Evolutionary conservation across 1,140 invertebrate species (phyloP).

Genomic region (Alviniconcha marisindica): DNA sequence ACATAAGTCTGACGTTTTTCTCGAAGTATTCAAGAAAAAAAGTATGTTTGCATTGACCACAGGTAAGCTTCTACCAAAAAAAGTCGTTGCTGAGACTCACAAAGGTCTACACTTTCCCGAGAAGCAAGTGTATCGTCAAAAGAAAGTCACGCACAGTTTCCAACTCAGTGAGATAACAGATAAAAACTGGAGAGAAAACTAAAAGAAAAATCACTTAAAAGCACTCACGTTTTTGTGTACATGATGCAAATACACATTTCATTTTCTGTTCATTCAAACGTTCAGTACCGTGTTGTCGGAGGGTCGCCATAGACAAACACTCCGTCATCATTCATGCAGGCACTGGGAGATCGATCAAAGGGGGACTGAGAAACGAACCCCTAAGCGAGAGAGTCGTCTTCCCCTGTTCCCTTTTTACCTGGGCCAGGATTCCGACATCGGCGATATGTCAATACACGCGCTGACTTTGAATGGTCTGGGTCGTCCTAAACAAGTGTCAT

Average conservation of each 20-base stretch:
- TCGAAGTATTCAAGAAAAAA: no score
- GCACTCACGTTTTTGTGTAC: no score
- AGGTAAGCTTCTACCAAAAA: no score
- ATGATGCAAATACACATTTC: neutral
- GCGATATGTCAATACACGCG: constrained; percentile 22
- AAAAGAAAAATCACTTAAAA: no score
- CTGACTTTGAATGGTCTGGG: neutral
- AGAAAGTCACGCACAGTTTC: no score
- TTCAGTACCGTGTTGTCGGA: neutral
- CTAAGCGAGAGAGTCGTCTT: neutral
- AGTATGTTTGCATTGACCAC: no score
- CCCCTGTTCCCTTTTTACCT: neutral
- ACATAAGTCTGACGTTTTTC: no score
- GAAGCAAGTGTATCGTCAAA: no score
- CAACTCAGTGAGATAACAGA: no score
- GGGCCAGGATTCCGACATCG: neutral
- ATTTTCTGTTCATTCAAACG: neutral
- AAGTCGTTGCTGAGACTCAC: no score
- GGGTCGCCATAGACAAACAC: neutral
- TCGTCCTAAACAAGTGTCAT: constrained; percentile 16
- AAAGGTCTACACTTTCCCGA: no score
- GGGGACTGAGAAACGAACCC: neutral
- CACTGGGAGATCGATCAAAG: neutral
- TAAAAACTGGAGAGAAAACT: no score
- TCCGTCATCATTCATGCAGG: neutral